Percentiles rank a stretch among this genome's conserved stretches.
These are phyloP conservation scores for Synanthedon andrenaeformis DNA, from an alignment of 2,888 invertebrate species.

Conservation along the genomic window DNA sequence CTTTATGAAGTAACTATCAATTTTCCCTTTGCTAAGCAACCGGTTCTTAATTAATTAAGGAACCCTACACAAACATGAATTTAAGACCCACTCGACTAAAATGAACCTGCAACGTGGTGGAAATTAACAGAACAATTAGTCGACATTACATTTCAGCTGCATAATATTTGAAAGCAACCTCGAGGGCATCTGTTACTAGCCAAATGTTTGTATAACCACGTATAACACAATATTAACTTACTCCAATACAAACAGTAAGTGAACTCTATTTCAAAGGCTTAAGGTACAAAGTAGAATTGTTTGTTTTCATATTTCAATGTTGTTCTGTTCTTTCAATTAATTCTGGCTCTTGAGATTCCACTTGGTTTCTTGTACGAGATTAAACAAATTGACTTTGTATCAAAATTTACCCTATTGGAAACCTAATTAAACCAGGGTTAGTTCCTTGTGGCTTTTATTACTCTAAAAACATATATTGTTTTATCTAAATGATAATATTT, in stretches of 20 bases:
- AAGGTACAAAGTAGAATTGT: conserved; percentile 16
- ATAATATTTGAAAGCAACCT: conserved; percentile 40
- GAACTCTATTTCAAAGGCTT: conserved; percentile 8
- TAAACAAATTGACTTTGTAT: conserved; percentile 45
- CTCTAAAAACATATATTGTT: too few relatives aligned
- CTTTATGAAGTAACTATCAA: too few relatives aligned
- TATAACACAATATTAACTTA: conserved; percentile 16
- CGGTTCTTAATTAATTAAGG: too few relatives aligned
- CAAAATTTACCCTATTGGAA: conserved; percentile 1
- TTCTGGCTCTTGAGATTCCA: conserved; percentile 56
- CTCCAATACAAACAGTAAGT: conserved; percentile 1
- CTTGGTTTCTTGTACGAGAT: conserved; percentile 35
- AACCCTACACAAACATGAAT: too few relatives aligned
- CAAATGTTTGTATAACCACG: conserved; percentile 32
- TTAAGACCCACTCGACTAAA: not conserved
- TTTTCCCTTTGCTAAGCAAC: too few relatives aligned
- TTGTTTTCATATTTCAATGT: conserved; percentile 19
- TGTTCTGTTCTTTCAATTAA: conserved; percentile 63
- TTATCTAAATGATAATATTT: too few relatives aligned
- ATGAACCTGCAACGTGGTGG: conserved; percentile 14
- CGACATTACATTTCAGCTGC: conserved; percentile 41
- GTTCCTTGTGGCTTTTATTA: too few relatives aligned
- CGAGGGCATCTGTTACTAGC: conserved; percentile 57
- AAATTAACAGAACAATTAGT: conserved; percentile 53
- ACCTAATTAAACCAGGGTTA: too few relatives aligned